Base-by-base conservation (phyloP, 2,113 vertebrate genomes). In the Phrynosoma blainvillii region DNA sequence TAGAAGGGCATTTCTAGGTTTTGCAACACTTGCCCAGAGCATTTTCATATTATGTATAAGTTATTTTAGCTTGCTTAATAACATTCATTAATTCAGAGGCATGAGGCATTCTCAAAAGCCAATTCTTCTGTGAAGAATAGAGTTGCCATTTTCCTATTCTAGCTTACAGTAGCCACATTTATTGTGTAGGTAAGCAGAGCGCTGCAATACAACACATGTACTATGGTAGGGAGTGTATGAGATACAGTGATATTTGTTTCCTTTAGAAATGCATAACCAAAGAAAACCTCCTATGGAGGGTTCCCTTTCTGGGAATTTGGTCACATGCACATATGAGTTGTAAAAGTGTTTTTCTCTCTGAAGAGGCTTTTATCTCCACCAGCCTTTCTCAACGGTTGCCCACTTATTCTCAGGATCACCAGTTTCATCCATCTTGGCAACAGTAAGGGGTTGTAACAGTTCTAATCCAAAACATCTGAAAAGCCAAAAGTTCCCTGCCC, bases 141-240 rank as follows among this genome's bases (percentile, higher is more conserved):
- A 92, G 93, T 92, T 92, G 91, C 89, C 92, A 93, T 94, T 94
- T 95, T 95, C 91, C 92, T 95, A 91, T 86, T 90, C 87, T 93
- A 93, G 89, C 80, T 83, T 88, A 90, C 83, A 92, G 93, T 90
- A 92, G 89, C 89, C 92, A 92, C 90, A 92, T 92, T 87, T 90
- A 85, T 94, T 91, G 91, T 94, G 88, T 86, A 93, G 92, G 89
- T 92, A 91, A 83, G 89, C 86, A 91, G 87, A 92, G 81, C 87
- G 85, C 89, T 93, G 90, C 89, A 94, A 84, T 59, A 90, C 81
- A 89, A 71, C 52, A 89, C 81, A 90, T 83, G 89, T 14, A 85
- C 70, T 4, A 27, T 74, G 59, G 27, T 82, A 90, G 86, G 32
- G 10, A 75, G 87, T 87, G 83, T 20, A 32, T 54, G 82, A 93